A percentile compares a stretch with the other conserved stretches of the same genome.
Conservation (phyloP, 2,888 invertebrate species). For the Trisateles emortualis region DNA sequence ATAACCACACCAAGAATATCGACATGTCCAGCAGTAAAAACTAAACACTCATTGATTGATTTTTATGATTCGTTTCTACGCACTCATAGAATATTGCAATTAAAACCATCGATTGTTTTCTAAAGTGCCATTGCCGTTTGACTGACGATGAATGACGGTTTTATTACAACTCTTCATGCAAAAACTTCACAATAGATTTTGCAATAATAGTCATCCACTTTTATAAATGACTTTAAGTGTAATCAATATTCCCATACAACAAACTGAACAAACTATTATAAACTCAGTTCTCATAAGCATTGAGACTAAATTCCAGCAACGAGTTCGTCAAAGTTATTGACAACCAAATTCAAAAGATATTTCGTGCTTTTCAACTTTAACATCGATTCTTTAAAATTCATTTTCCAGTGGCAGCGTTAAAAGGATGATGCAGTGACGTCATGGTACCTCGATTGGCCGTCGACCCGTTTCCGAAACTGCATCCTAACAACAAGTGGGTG, state of each 20-base stretch:
- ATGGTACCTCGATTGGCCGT: constrained; percentile 44
- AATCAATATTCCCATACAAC: constrained; percentile 8
- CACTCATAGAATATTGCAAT: neutral
- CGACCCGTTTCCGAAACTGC: constrained; percentile 46
- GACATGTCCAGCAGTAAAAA: neutral
- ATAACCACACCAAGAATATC: no score
- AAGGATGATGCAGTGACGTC: constrained; percentile 29
- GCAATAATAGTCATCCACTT: constrained; percentile 36
- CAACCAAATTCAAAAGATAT: constrained; percentile 17
- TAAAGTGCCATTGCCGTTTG: neutral
- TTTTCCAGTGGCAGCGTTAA: constrained; percentile 6
- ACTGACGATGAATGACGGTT: constrained; percentile 17
- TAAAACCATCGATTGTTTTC: neutral
- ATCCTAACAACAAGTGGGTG: constrained; percentile 37
- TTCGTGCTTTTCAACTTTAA: constrained; percentile 19
- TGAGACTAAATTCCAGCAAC: constrained; percentile 5
- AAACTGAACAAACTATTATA: neutral
- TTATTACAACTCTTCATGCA: constrained; percentile 25
- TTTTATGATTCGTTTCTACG: neutral
- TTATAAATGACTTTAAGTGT: constrained; percentile 31
- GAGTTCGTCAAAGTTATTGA: constrained; percentile 5
- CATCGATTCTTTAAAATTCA: constrained; percentile 8
- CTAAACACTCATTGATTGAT: neutral
- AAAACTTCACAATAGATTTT: constrained; percentile 30
- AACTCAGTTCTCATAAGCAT: neutral